These are phyloP conservation scores for Hesperia comma DNA, from an alignment of 2,888 invertebrate species.

Conservation along the genomic window DNA sequence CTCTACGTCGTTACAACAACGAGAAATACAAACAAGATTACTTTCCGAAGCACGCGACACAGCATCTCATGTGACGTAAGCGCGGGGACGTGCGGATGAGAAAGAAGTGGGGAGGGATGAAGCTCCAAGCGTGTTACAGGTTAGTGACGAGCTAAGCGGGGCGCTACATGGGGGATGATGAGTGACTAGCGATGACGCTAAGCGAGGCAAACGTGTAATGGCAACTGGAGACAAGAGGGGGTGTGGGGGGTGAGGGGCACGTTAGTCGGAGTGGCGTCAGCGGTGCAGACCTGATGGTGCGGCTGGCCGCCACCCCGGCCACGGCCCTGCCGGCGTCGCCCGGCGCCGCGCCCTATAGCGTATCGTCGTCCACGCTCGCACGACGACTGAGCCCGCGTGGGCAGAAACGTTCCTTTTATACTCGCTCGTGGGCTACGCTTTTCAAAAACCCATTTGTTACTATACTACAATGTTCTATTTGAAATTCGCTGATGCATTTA, in stretches of 20 bases:
- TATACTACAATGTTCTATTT: too few relatives aligned
- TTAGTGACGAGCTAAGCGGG: conserved; percentile 66
- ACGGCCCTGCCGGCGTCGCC: conserved; percentile 31
- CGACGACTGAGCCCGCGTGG: not conserved
- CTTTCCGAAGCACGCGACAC: conserved; percentile 55
- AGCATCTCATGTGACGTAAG: conserved; percentile 16
- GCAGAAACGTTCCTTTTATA: not conserved
- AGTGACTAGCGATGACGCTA: conserved; percentile 64
- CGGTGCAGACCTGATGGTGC: conserved; percentile 77
- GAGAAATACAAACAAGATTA: conserved; percentile 69
- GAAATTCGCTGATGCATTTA: too few relatives aligned
- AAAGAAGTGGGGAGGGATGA: conserved; percentile 54
- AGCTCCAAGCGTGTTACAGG: conserved; percentile 65
- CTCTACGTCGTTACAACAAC: conserved; percentile 75
- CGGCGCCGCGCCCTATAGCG: not conserved
- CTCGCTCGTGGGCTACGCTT: too few relatives aligned
- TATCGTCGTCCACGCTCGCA: not conserved
- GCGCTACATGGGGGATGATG: conserved; percentile 67
- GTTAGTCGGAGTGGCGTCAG: conserved; percentile 72
- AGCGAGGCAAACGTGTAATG: conserved; percentile 72
- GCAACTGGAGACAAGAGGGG: conserved; percentile 65
- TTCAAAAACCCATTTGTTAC: too few relatives aligned
- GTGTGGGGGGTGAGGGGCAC: conserved; percentile 54
- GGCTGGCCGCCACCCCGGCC: conserved; percentile 56
- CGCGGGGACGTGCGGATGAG: conserved; percentile 37